Evolutionary conservation across 2,113 vertebrate genomes (phyloP).

Genomic region (Eretmochelys imbricata): DNA sequence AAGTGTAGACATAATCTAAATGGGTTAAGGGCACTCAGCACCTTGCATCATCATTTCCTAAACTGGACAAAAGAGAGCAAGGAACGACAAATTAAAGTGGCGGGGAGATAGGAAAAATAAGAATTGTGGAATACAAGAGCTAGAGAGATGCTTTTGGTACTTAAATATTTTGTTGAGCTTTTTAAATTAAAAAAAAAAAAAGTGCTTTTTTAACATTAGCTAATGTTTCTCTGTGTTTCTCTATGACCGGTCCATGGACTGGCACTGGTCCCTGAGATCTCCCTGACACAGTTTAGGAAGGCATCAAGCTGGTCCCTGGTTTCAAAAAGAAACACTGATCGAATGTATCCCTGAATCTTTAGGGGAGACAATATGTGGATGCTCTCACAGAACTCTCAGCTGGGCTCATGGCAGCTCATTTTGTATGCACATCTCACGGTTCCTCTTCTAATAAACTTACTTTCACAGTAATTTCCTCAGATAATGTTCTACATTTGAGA

Average conservation of each 20-base stretch:
- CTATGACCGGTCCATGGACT: neutral
- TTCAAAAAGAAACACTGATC: neutral
- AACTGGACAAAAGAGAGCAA: neutral
- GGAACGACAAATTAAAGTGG: neutral
- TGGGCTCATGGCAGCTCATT: neutral
- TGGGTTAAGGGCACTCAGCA: neutral
- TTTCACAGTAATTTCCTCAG: neutral
- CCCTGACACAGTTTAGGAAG: neutral
- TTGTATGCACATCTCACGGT: neutral
- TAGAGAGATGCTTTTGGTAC: neutral
- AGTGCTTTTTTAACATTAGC: neutral
- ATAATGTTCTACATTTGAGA: neutral
- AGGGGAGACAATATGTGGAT: neutral
- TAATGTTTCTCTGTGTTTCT: neutral
- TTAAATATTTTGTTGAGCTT: neutral
- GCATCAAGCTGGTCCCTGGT: neutral
- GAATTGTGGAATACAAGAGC: neutral
- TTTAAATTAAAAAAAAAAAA: neutral
- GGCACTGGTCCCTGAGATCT: neutral
- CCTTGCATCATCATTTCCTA: neutral
- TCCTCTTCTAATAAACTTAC: neutral
- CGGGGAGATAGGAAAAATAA: neutral
- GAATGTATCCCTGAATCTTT: neutral
- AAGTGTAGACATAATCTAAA: neutral
- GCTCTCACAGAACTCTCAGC: neutral